Percentiles rank a stretch among this genome's conserved stretches.
These are phyloP conservation scores for Trichogramma evanescens DNA, from an alignment of 2,888 invertebrate genomes.

Conservation along the genomic window DNA sequence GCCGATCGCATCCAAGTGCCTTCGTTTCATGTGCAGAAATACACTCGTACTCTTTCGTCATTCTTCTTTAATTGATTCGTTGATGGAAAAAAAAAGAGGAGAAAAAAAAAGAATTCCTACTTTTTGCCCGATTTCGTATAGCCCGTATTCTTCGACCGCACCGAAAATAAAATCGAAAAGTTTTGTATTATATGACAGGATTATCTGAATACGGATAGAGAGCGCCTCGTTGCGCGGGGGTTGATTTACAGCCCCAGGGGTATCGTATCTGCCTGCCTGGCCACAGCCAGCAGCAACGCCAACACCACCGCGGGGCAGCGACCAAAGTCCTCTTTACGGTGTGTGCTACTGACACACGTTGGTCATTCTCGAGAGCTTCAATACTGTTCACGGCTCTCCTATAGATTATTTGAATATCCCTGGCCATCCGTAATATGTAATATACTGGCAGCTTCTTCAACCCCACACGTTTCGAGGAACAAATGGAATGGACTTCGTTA, in stretches of 20 bases:
- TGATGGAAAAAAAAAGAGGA: too few relatives aligned
- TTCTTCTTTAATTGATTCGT: too few relatives aligned
- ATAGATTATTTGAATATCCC: slow-evolving; percentile 43
- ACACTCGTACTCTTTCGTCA: too few relatives aligned
- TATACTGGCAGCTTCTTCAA: too few relatives aligned
- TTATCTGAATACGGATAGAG: slow-evolving; percentile 42
- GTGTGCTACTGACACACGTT: slow-evolving; percentile 38
- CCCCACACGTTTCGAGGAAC: too few relatives aligned
- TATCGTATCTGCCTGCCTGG: slow-evolving; percentile 32
- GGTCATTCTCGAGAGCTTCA: slow-evolving; percentile 32
- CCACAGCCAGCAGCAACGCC: slow-evolving; percentile 24
- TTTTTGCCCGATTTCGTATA: too few relatives aligned
- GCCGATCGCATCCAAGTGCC: too few relatives aligned
- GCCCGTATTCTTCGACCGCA: too few relatives aligned
- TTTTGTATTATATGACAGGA: slow-evolving; percentile 27
- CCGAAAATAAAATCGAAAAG: slow-evolving; percentile 6
- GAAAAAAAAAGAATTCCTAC: too few relatives aligned
- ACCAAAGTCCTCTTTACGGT: slow-evolving; percentile 23
- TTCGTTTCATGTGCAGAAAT: too few relatives aligned
- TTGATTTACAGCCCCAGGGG: slow-evolving; percentile 44
- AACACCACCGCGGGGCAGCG: slow-evolving; percentile 10
- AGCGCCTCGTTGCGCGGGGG: slow-evolving; percentile 22
- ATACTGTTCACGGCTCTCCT: slow-evolving; percentile 18
- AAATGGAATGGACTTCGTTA: too few relatives aligned
- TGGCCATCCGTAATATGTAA: neutral